Conservation (phyloP, 2,888 invertebrate species). For the Acrobasis suavella region DNA sequence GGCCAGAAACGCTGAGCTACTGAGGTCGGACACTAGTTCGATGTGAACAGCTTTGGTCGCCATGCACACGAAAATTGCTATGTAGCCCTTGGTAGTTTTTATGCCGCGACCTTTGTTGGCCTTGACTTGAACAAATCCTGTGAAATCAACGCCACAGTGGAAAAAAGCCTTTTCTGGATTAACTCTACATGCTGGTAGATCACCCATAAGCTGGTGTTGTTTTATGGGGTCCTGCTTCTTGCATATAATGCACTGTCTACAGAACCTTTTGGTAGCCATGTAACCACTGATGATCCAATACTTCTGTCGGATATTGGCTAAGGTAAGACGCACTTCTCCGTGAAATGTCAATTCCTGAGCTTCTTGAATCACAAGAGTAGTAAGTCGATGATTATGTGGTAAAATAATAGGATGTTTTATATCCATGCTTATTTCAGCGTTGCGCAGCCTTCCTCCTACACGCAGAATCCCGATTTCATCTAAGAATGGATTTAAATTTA, state of each 20-base stretch:
- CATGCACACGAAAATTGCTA: slow-evolving; percentile 5
- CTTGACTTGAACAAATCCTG: neutral
- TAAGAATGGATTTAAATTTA: neutral
- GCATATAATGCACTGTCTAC: neutral
- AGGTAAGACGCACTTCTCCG: neutral
- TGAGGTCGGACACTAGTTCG: slow-evolving; percentile 29
- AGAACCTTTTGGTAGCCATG: neutral
- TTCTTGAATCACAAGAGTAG: neutral
- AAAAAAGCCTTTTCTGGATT: neutral
- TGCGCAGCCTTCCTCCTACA: neutral
- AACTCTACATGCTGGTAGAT: neutral
- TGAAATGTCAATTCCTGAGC: neutral
- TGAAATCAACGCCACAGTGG: neutral
- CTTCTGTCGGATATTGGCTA: neutral
- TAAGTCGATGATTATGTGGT: neutral
- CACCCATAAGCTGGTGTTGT: neutral
- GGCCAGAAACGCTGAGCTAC: slow-evolving; percentile 31
- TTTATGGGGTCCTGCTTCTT: neutral
- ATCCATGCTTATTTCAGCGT: neutral
- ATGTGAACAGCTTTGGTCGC: slow-evolving; percentile 2
- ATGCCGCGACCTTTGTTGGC: neutral
- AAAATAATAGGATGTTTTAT: neutral
- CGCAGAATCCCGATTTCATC: neutral
- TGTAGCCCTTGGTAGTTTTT: slow-evolving; percentile 16
- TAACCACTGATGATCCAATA: neutral